Evolutionary conservation across 2,888 invertebrate genomes (phyloP).

Genomic region (Papilio gigon): DNA sequence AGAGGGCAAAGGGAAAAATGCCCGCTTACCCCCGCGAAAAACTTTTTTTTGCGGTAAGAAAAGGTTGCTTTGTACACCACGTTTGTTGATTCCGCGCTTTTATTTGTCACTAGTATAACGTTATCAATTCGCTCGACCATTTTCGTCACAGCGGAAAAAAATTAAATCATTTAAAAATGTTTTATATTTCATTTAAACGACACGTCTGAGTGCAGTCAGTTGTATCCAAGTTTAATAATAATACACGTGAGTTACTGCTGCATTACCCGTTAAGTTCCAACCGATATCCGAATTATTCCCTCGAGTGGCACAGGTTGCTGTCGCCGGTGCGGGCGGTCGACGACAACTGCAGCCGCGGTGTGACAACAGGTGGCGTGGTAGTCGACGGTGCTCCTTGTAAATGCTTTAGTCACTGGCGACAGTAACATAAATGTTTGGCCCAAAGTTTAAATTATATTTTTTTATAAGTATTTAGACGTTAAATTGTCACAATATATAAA

Average conservation of each 20-base stretch:
- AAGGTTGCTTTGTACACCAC: slow-evolving; percentile 72
- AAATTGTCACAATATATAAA: not conserved
- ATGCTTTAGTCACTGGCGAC: slow-evolving; percentile 42
- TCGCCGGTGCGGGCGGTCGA: slow-evolving; percentile 47
- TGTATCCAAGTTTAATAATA: not conserved
- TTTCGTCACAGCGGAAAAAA: not conserved
- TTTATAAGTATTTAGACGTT: not conserved
- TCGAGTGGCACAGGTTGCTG: slow-evolving; percentile 15
- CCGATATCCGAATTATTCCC: slow-evolving; percentile 26
- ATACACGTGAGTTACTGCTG: not conserved
- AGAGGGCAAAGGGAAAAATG: slow-evolving; percentile 74
- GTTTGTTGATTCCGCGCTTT: slow-evolving; percentile 49
- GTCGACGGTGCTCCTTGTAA: slow-evolving; percentile 44
- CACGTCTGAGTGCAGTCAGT: too few relatives aligned
- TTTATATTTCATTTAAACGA: too few relatives aligned
- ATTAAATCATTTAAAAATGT: not conserved
- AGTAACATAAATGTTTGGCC: slow-evolving; percentile 24
- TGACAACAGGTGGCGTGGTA: slow-evolving; percentile 59
- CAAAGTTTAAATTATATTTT: not conserved
- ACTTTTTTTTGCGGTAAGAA: slow-evolving; percentile 79
- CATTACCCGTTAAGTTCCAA: slow-evolving; percentile 9
- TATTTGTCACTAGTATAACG: slow-evolving; percentile 52
- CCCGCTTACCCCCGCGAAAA: slow-evolving; percentile 70
- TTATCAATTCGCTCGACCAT: slow-evolving; percentile 37
- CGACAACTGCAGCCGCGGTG: slow-evolving; percentile 54